These are phyloP conservation scores for Percina caprodes DNA, from an alignment of 2,113 vertebrate species.

Conservation along the genomic window DNA sequence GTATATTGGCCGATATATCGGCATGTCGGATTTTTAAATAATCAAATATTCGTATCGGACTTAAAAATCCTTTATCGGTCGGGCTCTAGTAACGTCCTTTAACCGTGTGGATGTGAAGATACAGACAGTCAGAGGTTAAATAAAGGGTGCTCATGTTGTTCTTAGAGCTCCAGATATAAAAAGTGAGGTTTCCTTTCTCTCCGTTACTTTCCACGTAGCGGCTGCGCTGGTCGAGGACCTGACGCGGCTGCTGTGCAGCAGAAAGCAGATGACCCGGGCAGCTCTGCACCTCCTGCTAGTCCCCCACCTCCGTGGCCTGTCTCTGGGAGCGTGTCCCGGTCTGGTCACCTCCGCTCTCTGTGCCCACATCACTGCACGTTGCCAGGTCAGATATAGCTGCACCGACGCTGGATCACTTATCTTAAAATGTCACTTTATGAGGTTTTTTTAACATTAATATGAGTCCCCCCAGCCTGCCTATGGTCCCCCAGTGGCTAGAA, in stretches of 20 bases:
- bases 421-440: too few species aligned
- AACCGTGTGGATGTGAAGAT: not conserved
- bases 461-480: too few species aligned
- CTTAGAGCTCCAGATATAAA: too few species aligned
- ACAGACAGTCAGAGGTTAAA: not conserved
- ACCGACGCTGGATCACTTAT: not conserved
- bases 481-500: too few species aligned
- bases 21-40: too few species aligned
- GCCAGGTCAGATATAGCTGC: conserved; percentile 81
- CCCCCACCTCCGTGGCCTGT: conserved; percentile 85
- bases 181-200: not conserved
- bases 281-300: conserved; percentile 89
- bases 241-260: conserved; percentile 76
- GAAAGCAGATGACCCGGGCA: conserved; percentile 80
- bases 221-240: conserved; percentile 85
- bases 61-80: too few species aligned
- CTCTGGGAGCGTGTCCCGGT: conserved; percentile 77
- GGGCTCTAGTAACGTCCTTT: too few species aligned
- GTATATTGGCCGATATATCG: too few species aligned
- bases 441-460: too few species aligned
- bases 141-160: not conserved
- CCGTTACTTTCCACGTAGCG: conserved; percentile 54
- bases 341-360: conserved; percentile 83
- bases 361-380: conserved; percentile 82
- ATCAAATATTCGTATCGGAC: too few species aligned